Base-by-base conservation (phyloP, 2,888 invertebrate species). In the Arrhopalites spinosus region DNA sequence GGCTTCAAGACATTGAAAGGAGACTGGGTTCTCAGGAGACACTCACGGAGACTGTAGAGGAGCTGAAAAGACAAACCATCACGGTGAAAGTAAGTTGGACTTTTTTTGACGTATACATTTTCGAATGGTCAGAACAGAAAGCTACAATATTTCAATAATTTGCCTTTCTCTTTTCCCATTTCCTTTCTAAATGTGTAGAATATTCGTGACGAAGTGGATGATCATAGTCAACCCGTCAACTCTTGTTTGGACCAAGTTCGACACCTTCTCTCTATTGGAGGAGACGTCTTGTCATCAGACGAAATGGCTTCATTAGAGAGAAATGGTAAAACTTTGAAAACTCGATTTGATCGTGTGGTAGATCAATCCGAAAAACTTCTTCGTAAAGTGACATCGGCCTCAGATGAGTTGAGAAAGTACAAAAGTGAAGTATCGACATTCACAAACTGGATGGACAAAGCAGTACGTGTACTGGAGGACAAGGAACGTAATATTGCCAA, bases 211-310 rank as follows among this genome's bases (percentile, higher is more conserved):
- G 95, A 96, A 85, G 88, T 96, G 77, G 95, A 95, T 83, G 90
- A 92, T 76, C 94, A 96, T 86, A 90, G 91, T 81, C 90, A 93
- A 59, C 92, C 93, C 74, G 92, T 96, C 17, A 90, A 92, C 27
- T 91, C 93, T 45, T 94, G 94, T 83, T 88, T 94, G 72, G 95
- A 96, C 84, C 94, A 95, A 88, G 93, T 95, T 13, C 91, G 95
- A 74, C 94, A 95, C 84, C 90, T 96, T 66, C 93, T 95, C 3
- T 89, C 94, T 1, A 94, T 95, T 25, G 95, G 95, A 0, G 92
- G 93, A 45, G 96, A 96, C 83, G 92, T 95, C n/a, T 88, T 97
- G 7, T 95, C 95, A 3, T 92, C 93, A 79, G 96, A 96, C 82
- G 96, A 96, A 88, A 91, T 96, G 47, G 90, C 92, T 45, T 91